Evolutionary conservation across 2,888 invertebrate species (phyloP).

Genomic region (Sthenelais limicola): DNA sequence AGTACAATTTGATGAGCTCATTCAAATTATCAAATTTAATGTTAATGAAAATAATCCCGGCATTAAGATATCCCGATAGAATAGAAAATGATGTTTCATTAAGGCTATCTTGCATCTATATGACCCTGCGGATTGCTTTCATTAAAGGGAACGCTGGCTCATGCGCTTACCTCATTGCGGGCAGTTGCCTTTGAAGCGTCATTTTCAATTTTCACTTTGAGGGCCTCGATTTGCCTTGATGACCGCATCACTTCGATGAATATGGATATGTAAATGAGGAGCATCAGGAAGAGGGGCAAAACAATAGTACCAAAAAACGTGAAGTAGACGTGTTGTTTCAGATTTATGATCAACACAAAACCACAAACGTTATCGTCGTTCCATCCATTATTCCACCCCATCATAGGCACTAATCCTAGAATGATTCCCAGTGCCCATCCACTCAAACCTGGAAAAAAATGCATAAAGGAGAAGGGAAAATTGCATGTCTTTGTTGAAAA

Average conservation of each 20-base stretch:
- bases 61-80: no score
- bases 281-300: constrained; percentile 61
- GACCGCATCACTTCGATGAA: constrained; percentile 60
- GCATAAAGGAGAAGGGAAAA: no score
- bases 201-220: background rate
- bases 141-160: no score
- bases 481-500: no score
- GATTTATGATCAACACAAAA: constrained; percentile 63
- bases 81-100: no score
- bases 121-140: no score
- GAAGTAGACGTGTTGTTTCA: constrained; percentile 68
- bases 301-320: constrained; percentile 65
- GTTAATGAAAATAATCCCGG: background rate
- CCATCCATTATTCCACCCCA: constrained; percentile 61
- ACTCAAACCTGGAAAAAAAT: background rate
- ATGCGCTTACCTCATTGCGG: no score
- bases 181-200: background rate
- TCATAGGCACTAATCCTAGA: constrained; percentile 64
- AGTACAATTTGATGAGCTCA: no score
- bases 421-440: constrained; percentile 60
- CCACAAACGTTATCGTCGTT: constrained; percentile 54
- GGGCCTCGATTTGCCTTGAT: constrained; percentile 54
- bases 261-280: constrained; percentile 63
- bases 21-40: no score
- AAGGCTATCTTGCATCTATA: no score